These are phyloP conservation scores for Rafetus swinhoei DNA, from an alignment of 2,113 vertebrate species.

Conservation along the genomic window DNA sequence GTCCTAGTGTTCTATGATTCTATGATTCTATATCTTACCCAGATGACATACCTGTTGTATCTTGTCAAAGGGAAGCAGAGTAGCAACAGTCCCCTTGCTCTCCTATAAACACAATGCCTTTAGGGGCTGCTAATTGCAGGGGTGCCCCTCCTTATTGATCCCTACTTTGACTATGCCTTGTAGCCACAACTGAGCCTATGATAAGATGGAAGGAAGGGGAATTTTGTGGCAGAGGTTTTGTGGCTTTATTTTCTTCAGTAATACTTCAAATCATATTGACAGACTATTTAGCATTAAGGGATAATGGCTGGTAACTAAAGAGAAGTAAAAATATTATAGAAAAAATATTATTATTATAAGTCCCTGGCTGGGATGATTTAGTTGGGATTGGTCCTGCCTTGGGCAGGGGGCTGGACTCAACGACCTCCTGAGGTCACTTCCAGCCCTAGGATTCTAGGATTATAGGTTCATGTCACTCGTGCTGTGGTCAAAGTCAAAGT, in stretches of 20 bases:
- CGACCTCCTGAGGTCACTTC: no score
- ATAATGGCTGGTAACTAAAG: background rate
- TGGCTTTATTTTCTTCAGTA: background rate
- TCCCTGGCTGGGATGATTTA: no score
- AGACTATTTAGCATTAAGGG: background rate
- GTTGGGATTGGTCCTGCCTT: no score
- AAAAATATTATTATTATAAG: no score
- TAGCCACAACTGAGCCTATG: background rate
- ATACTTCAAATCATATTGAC: background rate
- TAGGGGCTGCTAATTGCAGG: accelerated
- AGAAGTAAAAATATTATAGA: background rate
- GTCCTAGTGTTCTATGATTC: no score
- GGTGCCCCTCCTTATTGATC: accelerated
- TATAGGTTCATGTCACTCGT: background rate
- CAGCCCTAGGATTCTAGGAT: no score
- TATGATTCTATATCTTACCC: background rate
- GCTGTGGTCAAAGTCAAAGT: accelerated
- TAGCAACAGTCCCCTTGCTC: background rate
- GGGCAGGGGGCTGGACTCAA: no score
- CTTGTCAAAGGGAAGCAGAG: background rate
- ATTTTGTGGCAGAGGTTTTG: accelerated
- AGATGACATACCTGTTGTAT: background rate
- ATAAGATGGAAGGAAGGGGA: background rate
- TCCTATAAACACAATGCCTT: background rate
- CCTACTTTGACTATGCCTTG: accelerated